Percentiles rank a stretch among this genome's conserved stretches.
Conservation (phyloP, 2,888 invertebrate species). For the Drosophila koepferae region DNA sequence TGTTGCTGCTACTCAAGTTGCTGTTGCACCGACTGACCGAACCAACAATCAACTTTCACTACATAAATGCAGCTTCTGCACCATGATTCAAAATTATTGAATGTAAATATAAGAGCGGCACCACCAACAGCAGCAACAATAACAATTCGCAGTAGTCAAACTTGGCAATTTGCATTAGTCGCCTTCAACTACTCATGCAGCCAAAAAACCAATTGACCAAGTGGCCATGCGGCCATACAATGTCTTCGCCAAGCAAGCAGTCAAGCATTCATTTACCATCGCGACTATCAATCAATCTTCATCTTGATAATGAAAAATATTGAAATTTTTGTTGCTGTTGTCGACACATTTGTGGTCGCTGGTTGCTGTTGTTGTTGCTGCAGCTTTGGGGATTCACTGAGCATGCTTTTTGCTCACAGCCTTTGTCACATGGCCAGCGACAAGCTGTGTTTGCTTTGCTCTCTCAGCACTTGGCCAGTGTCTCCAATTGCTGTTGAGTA, state of each 20-base stretch:
- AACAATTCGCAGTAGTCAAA: conserved; percentile 33
- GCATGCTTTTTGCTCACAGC: conserved; percentile 21
- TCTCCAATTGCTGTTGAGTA: conserved; percentile 59
- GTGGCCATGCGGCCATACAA: conserved; percentile 40
- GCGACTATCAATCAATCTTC: conserved; percentile 73
- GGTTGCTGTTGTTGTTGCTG: conserved; percentile 13
- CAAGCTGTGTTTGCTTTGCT: conserved; percentile 17
- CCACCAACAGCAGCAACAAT: conserved; percentile 18
- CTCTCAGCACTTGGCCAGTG: conserved; percentile 16
- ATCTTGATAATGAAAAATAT: conserved; percentile 80
- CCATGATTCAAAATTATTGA: conserved; percentile 64
- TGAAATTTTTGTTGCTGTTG: conserved; percentile 56
- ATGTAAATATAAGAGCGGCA: conserved; percentile 44
- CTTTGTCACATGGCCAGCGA: conserved; percentile 63
- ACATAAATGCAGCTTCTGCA: conserved; percentile 43
- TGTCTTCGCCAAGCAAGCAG: conserved; percentile 34
- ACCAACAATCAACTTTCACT: conserved; percentile 72
- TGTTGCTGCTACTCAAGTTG: conserved; percentile 27
- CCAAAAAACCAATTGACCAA: conserved; percentile 27
- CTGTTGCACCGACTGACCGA: conserved; percentile 33
- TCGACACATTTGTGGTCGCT: conserved; percentile 19
- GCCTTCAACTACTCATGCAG: conserved; percentile 3
- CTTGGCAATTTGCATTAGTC: conserved; percentile 32
- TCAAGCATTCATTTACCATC: conserved; percentile 40
- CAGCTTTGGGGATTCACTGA: conserved; percentile 12